phyloP scores from a whole-genome alignment of 2,888 invertebrate species.

The Leptinotarsa tumamoca region DNA sequence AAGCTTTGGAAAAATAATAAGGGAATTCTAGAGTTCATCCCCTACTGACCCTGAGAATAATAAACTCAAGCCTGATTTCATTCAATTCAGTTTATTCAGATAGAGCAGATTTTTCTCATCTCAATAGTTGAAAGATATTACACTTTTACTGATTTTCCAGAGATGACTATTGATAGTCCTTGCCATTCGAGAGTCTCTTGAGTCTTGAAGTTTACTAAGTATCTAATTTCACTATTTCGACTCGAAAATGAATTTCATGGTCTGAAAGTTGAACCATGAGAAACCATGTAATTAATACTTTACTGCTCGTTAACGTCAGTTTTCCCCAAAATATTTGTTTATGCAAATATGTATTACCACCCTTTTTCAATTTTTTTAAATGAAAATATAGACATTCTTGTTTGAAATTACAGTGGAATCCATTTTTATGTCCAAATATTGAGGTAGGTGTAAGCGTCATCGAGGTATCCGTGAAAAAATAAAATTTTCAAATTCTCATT shows the following conservation, averaged over 20 bases:
- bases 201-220: too few relatives aligned
- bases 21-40: constrained; percentile 51
- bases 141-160: constrained; percentile 6
- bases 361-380: neutral
- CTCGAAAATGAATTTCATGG: too few relatives aligned
- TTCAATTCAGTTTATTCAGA: constrained; percentile 44
- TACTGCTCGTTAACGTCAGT: neutral
- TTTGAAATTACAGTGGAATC: neutral
- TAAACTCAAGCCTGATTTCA: constrained; percentile 51
- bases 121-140: constrained; percentile 47
- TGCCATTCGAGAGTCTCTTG: too few relatives aligned
- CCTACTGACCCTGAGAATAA: constrained; percentile 61
- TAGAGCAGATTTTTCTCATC: constrained; percentile 44
- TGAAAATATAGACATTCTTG: too few relatives aligned
- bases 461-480: constrained; percentile 21
- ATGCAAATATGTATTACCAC: neutral
- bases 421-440: constrained; percentile 20
- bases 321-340: neutral
- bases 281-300: too few relatives aligned
- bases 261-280: too few relatives aligned
- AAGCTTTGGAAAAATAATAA: constrained; percentile 34
- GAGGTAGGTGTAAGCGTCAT: constrained; percentile 44
- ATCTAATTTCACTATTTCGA: too few relatives aligned
- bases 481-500: neutral
- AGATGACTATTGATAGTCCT: neutral